Evolutionary conservation across 2,888 invertebrate genomes (phyloP).

Genomic region (Cataglyphis livida): DNA sequence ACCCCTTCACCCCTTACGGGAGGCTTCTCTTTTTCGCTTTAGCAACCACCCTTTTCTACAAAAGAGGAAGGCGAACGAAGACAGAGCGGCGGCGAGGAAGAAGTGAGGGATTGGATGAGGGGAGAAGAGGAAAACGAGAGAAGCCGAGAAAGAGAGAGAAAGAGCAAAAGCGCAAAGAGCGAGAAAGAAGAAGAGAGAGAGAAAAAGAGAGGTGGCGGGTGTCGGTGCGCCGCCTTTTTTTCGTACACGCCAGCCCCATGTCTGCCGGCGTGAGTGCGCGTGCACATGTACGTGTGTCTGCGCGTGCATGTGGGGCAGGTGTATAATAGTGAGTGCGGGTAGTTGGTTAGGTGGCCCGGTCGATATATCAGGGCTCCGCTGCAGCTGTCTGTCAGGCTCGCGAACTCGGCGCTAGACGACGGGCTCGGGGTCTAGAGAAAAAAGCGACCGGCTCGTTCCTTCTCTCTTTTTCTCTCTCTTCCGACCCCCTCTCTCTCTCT

Average conservation of each 20-base stretch:
- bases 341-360: conserved; percentile 83
- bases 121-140: conserved; percentile 14
- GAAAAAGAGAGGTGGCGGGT: conserved; percentile 54
- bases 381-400: conserved; percentile 85
- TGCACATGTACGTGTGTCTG: conserved; percentile 50
- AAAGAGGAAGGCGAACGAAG: conserved; percentile 63
- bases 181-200: background rate
- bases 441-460: conserved; percentile 73
- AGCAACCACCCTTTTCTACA: conserved; percentile 75
- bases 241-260: conserved; percentile 73
- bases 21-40: conserved; percentile 75
- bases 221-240: conserved; percentile 75
- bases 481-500: conserved; percentile 53
- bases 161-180: conserved; percentile 52
- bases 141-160: conserved; percentile 27
- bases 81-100: conserved; percentile 55
- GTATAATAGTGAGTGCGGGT: conserved; percentile 79
- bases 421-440: conserved; percentile 78
- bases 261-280: conserved; percentile 61
- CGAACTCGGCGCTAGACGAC: conserved; percentile 83
- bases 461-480: conserved; percentile 57
- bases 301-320: conserved; percentile 74
- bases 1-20: conserved; percentile 53
- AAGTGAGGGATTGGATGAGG: conserved; percentile 26
- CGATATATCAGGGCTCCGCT: conserved; percentile 85